phyloP scores from a whole-genome alignment of 2,888 invertebrate species.

The Anaspis maculata region DNA sequence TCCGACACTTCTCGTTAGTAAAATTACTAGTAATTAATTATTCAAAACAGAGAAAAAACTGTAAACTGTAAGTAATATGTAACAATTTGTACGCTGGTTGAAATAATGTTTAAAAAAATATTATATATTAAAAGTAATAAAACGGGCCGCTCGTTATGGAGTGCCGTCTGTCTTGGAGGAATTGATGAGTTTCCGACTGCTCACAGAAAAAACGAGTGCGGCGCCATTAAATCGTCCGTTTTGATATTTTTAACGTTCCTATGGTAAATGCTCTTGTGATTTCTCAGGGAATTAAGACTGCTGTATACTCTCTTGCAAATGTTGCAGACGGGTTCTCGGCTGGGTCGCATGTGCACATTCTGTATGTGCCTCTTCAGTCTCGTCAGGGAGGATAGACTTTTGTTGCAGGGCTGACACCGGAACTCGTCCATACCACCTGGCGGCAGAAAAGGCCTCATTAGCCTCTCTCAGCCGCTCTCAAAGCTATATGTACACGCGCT shows the following conservation, averaged over 20 bases:
- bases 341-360: constrained; percentile 85
- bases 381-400: constrained; percentile 78
- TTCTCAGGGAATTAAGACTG: constrained; percentile 82
- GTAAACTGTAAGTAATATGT: too few relatives aligned
- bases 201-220: constrained; percentile 41
- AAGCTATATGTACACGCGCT: not conserved
- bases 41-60: too few relatives aligned
- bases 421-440: constrained; percentile 79
- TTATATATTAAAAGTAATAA: too few relatives aligned
- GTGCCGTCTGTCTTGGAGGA: too few relatives aligned
- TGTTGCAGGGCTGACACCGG: constrained; percentile 87
- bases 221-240: constrained; percentile 43
- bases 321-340: constrained; percentile 85
- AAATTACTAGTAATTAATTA: too few relatives aligned
- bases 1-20: too few relatives aligned
- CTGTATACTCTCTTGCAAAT: constrained; percentile 88
- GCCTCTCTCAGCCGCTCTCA: constrained; percentile 28
- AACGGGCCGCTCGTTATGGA: too few relatives aligned
- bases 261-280: constrained; percentile 90
- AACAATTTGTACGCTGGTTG: too few relatives aligned
- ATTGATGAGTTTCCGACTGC: constrained; percentile 3
- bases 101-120: too few relatives aligned
- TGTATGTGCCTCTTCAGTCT: constrained; percentile 86
- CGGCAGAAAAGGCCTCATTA: constrained; percentile 44
- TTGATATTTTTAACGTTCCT: constrained; percentile 68